Conservation (phyloP, 2,797 vertebrate species). For the Scolopax rusticola region DNA sequence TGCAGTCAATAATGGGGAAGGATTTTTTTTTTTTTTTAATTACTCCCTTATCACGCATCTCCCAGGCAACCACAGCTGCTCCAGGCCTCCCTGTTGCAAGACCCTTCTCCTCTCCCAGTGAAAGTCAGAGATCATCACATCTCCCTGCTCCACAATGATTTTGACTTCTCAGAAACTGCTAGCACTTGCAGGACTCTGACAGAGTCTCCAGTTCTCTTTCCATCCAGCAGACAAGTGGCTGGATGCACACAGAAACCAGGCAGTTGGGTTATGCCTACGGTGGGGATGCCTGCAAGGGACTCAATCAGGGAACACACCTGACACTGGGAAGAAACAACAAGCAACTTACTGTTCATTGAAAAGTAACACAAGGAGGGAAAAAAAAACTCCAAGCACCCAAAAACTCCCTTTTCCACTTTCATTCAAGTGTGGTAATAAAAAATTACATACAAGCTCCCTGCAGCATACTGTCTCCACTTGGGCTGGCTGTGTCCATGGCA, state of each 20-base stretch:
- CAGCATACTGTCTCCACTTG: background rate
- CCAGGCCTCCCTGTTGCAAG: background rate
- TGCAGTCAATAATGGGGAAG: background rate
- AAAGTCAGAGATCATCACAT: background rate
- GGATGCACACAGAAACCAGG: background rate
- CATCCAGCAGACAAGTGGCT: background rate
- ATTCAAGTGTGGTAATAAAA: background rate
- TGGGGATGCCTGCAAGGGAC: background rate
- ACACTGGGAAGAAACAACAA: background rate
- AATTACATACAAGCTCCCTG: background rate
- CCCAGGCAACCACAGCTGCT: background rate
- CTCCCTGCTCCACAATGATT: fast-evolving
- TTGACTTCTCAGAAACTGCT: background rate
- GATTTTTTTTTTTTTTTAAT: background rate
- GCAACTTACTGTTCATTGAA: no score
- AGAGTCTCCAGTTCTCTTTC: background rate
- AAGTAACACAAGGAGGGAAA: fast-evolving
- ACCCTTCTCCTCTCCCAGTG: background rate
- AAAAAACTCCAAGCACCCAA: background rate
- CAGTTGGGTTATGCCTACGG: background rate
- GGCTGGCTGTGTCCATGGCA: background rate
- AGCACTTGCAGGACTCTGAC: background rate
- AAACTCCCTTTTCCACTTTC: background rate
- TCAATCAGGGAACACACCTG: background rate
- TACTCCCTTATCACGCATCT: background rate